These are phyloP conservation scores for Axea sp. DNA, from an alignment of 2,888 invertebrate genomes.

Conservation along the genomic window DNA sequence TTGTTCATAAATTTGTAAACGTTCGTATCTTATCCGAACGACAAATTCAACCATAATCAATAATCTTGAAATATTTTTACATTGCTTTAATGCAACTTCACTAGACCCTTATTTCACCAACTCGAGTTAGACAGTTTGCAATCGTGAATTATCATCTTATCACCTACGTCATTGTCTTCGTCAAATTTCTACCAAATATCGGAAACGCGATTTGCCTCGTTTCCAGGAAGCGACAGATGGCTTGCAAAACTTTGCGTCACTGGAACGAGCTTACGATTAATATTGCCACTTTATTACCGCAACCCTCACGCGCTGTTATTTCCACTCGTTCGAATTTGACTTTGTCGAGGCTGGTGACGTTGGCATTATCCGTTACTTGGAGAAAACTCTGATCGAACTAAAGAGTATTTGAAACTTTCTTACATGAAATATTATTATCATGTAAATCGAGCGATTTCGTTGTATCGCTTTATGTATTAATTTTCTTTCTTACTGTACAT, in stretches of 20 bases:
- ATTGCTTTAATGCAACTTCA: neutral
- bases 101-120: neutral
- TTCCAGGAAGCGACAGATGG: constrained; percentile 61
- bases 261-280: constrained; percentile 66
- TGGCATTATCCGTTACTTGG: too few relatives aligned
- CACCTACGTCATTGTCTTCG: constrained; percentile 19
- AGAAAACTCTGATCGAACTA: too few relatives aligned
- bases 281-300: constrained; percentile 65
- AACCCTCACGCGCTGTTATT: constrained; percentile 18
- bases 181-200: constrained; percentile 47
- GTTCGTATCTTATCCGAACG: too few relatives aligned
- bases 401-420: too few relatives aligned
- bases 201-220: constrained; percentile 54
- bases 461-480: neutral
- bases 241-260: constrained; percentile 57
- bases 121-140: constrained; percentile 17
- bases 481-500: too few relatives aligned
- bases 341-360: too few relatives aligned
- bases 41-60: constrained; percentile 5
- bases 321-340: constrained; percentile 33
- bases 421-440: neutral
- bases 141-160: constrained; percentile 34
- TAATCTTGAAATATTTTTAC: neutral
- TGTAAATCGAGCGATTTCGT: neutral
- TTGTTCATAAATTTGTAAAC: too few relatives aligned